Evolutionary conservation across 2,888 invertebrate genomes (phyloP), one percentile per base, ranked within the genome.

Genomic region (Selenia dentaria): DNA sequence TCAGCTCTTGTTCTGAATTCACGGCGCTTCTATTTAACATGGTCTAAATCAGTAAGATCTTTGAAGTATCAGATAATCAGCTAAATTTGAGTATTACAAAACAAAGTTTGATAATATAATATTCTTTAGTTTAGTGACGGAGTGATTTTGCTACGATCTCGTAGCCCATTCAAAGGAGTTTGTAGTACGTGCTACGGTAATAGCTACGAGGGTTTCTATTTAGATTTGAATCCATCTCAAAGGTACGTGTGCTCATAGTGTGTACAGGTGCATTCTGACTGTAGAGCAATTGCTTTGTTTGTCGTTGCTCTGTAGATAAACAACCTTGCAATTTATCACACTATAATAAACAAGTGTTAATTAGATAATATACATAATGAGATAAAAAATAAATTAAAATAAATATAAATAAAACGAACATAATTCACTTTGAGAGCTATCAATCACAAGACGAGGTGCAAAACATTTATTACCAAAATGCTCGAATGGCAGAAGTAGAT

Each of bases 231-330:
- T 34, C 24, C 20, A 13, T 1, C n/a, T 22, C 22, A 34, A 13
- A 25, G 34, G 13, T 70, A 96, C 94, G 25, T 10, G 3, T 57
- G 74, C 93, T 8, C 22, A 8, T 6, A 94, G 16, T 44, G 96
- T 93, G 13, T 94, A 94, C 77, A 95, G 95, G 25, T 96, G 96
- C 35, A 95, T 22, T 22, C 11, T 33, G 10, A 25, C 10, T 11
- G 8, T 1, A 37, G n/a, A 10, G 95, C 9, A 10, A 25, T 25
- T 8, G 6, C 3, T 10, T 3, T 10, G 8, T 2, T 22, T 8
- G 22, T 2, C 16, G 16, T 16, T 16, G n/a, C 16, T 16, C 16
- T 16, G 16, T 16, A 3, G 16, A 2, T 16, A 16, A 16, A n/a
- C n/a, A n/a, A 16, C 16, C 16, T 16, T 22, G 22, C 6, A n/a